Percentiles rank a stretch among this genome's conserved stretches.
Conservation (phyloP, 2,113 vertebrate species). For the Rhodinocichla rosea region DNA sequence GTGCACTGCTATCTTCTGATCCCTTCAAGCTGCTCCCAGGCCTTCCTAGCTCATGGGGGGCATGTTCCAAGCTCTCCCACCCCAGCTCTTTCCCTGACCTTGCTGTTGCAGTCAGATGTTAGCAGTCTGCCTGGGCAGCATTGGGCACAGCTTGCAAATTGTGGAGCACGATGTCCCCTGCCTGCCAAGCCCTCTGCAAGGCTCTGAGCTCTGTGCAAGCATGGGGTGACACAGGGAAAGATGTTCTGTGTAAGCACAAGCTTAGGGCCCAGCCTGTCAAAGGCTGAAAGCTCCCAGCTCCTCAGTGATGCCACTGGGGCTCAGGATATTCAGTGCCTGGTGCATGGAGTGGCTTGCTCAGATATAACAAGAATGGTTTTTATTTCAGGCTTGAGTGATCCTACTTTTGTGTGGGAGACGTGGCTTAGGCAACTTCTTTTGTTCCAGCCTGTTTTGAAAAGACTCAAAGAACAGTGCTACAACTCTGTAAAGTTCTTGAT, state of each 20-base stretch:
- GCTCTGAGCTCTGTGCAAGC: not conserved
- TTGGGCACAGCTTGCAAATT: not conserved
- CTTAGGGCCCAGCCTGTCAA: not conserved
- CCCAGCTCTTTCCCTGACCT: not conserved
- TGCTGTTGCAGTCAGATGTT: not conserved
- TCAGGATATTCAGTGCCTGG: not conserved
- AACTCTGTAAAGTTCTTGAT: not conserved
- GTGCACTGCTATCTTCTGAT: not conserved
- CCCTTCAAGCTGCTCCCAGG: not conserved
- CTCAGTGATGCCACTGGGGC: not conserved
- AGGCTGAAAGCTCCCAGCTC: not conserved
- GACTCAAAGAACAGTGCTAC: not conserved
- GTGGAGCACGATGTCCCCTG: accelerated
- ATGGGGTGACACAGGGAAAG: not conserved
- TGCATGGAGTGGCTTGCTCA: not conserved
- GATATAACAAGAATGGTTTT: not conserved
- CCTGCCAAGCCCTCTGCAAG: not conserved
- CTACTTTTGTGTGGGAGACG: not conserved
- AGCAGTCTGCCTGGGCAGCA: not conserved
- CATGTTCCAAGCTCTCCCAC: not conserved
- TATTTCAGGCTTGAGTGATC: not conserved
- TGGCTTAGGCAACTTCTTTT: not conserved
- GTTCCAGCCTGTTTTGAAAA: not conserved
- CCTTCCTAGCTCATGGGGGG: accelerated
- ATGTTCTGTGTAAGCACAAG: not conserved